Percentiles rank a stretch among this genome's conserved stretches.
Conservation (phyloP, 1,140 invertebrate species). For the Drosophila nikananu region DNA sequence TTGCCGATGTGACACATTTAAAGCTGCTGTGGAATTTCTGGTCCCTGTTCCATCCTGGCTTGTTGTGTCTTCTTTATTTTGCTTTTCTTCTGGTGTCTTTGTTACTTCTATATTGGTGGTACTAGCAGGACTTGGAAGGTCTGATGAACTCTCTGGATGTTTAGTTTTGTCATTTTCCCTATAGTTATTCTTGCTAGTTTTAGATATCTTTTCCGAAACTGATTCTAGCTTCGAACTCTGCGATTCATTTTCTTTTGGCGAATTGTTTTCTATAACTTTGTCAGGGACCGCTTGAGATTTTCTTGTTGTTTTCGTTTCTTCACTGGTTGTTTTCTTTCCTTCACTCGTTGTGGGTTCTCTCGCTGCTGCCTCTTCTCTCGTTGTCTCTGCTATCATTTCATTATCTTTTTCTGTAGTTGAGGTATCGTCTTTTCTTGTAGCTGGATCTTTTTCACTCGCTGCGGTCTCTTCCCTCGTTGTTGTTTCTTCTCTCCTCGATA, state of each 20-base stretch:
- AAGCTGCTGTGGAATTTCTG: neutral
- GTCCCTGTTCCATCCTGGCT: neutral
- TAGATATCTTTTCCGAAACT: neutral
- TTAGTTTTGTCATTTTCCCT: neutral
- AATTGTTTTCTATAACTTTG: neutral
- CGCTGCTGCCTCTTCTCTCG: neutral
- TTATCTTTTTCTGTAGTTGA: neutral
- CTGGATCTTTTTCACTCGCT: neutral
- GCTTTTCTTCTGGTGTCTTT: neutral
- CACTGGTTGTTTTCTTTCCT: neutral
- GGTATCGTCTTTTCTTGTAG: neutral
- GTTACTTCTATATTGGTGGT: too few species aligned
- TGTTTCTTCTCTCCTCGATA: neutral
- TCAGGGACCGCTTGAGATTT: neutral
- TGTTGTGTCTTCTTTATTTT: neutral
- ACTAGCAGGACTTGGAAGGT: neutral
- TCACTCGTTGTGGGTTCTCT: neutral
- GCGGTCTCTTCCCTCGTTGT: neutral
- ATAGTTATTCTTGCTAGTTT: neutral
- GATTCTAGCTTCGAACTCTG: neutral
- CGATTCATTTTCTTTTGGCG: neutral
- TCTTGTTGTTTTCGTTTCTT: neutral
- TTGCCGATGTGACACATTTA: neutral
- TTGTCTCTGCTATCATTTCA: neutral
- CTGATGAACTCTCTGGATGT: neutral